Evolutionary conservation across 2,888 invertebrate species (phyloP), one percentile per base, ranked within the genome.

Genomic region (Dolomedes plantarius): DNA sequence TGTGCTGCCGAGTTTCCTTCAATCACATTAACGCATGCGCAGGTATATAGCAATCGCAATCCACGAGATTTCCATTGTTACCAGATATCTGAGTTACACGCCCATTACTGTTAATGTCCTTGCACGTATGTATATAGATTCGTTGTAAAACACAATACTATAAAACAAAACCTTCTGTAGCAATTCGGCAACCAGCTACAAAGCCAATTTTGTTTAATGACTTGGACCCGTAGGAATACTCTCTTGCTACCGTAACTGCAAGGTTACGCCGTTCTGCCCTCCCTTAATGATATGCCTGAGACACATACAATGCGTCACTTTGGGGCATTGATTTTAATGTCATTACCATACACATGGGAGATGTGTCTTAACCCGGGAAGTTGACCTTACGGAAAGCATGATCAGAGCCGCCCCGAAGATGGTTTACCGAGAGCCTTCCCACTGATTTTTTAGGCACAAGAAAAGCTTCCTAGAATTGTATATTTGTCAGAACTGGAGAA

Each of bases 301-400:
- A 16, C 46, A 36, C 36, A 36, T 46, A 46, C 46, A 46, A 46
- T 46, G 46, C 11, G 46, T 46, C 46, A 46, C 46, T 46, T 46
- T 46, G 46, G n/a, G 46, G n/a, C 46, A 46, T 46, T 46, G 46
- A 46, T 46, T 46, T 46, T 16, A 46, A 46, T 46, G n/a, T 46
- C 46, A 46, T 46, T 46, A 46, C 11, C 46, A 2, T 46, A 46
- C 16, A 46, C 46, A 16, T 46, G 36, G 36, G 6, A 46, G 46
- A 46, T 46, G 46, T 46, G 46, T 16, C 46, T 46, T 46, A 46
- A 46, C 46, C 46, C 46, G n/a, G 46, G 46, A 46, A 46, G 46
- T 9, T 46, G 46, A 46, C 46, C 46, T 46, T 46, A 46, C 16
- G n/a, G 36, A 46, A 46, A 16, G 46, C 46, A 46, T 46, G 46